Percentiles rank a stretch among this genome's conserved stretches.
Conservation (phyloP, 2,888 invertebrate species). For the Tanypteryx hageni region DNA sequence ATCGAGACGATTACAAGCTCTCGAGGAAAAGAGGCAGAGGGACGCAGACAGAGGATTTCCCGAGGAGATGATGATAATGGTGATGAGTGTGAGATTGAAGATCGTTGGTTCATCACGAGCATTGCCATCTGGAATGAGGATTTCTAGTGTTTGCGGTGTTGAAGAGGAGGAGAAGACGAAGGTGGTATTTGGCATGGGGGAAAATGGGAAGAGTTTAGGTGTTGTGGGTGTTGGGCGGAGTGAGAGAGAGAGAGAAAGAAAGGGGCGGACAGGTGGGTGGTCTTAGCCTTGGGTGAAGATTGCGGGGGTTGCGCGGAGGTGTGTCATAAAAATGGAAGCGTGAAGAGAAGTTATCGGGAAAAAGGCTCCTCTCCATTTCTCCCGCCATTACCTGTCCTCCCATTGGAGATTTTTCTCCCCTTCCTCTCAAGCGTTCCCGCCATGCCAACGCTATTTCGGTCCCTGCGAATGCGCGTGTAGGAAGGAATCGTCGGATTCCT, state of each 20-base stretch:
- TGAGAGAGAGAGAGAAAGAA: background rate
- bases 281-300: background rate
- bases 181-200: background rate
- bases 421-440: background rate
- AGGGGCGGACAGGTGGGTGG: conserved; percentile 10
- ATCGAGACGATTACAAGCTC: too few relatives aligned
- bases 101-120: background rate
- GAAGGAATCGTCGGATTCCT: background rate
- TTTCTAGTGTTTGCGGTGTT: background rate
- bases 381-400: background rate
- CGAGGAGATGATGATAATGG: too few relatives aligned
- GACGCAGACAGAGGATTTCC: too few relatives aligned
- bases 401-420: background rate
- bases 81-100: background rate
- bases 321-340: conserved; percentile 28
- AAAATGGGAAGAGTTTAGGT: background rate
- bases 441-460: conserved; percentile 19
- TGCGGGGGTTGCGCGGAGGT: background rate
- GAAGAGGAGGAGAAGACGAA: background rate
- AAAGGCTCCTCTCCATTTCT: background rate
- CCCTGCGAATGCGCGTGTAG: background rate
- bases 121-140: background rate
- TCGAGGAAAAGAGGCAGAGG: too few relatives aligned
- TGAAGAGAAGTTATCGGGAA: background rate
- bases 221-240: background rate